Base-by-base conservation (phyloP, 2,888 invertebrate species). In the Eristalis tenax region DNA sequence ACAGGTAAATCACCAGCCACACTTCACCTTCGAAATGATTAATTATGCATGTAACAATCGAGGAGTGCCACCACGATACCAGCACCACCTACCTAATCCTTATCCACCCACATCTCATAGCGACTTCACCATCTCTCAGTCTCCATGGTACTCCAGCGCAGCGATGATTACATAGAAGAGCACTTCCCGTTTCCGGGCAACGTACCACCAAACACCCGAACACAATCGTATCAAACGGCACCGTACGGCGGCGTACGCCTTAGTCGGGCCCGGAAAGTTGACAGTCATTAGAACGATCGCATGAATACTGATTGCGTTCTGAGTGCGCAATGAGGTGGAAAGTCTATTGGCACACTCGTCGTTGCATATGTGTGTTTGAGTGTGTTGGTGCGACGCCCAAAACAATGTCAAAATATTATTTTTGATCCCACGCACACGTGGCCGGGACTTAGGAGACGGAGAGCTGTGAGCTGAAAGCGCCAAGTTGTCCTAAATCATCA, bases 111-210 rank as follows among this genome's bases (percentile, higher is more conserved):
- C 70, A 86, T 86, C 77, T 81, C 35, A 15, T 35, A 63, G 76
- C 32, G 32, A 18, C 23, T 57, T 50, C 43, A 38, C 38, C 38
- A 38, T 38, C 13, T 2, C 59, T 59, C 59, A 11, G 4, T 13
- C 59, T 59, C 59, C 23, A 13, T 26, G 59, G 15, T 13, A 59
- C 23, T 28, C 26, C 23, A 35, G 26, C 26, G 26, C 26, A 23
- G 40, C 43, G 43, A 65, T 74, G 77, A 77, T 66, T 69, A 56
- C 65, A 61, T 35, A 65, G 69, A 76, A 43, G 65, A 81, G 64
- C 77, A 82, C 74, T 85, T 85, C 73, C 77, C 74, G 65, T 86
- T 78, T 82, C 85, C 82, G 74, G 77, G 40, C 76, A 64, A 71
- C 75, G 50, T 23, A 77, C 56, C 63, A 40, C 70, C 56, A 38